Evolutionary conservation across 2,113 vertebrate species (phyloP), one percentile per base, ranked within the genome.

Genomic region (Vidua chalybeata): DNA sequence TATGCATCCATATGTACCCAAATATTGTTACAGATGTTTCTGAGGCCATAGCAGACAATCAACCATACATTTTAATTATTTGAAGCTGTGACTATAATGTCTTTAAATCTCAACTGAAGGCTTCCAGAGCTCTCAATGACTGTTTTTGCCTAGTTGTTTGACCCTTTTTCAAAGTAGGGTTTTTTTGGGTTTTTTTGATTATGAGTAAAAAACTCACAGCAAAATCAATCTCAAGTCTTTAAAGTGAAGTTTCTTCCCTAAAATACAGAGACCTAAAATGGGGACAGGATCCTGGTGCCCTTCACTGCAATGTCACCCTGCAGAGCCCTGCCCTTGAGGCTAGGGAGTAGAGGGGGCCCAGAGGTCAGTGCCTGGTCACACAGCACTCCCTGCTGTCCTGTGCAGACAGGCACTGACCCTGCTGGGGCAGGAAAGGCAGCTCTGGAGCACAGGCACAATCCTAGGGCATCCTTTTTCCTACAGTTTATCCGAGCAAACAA

Each of bases 281-380:
- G 17, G 52, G 22, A 8, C 0, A 0, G 1, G 19, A n/a, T 67
- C 26, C 46, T 24, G 37, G 10, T 45, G 26, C 52, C 59, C 48
- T 33, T 66, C 0, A 0, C 67, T 26, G 59, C 68, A 49, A 45
- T 30, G 41, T 27, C 17, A 27, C 30, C 33, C 46, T 35, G 7
- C 51, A 31, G 68, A 66, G 55, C 59, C 3, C 12, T 45, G 62
- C 20, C 75, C 68, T 21, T 51, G 56, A 1, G 1, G 3, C 16
- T 59, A 67, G 54, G 81, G 77, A 43, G 3, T 3, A 10, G 67
- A 56, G 41, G 31, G 49, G 14, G 8, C 17, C 20, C 41, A 8
- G 41, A 15, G 49, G 20, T 62, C 58, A 22, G 45, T 61, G 27
- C 58, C 81, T 22, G 1, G 54, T 73, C 66, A 28, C 13, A 24